Base-by-base conservation (phyloP, 2,888 invertebrate genomes). In the Lordiphosa fenestrarum region DNA sequence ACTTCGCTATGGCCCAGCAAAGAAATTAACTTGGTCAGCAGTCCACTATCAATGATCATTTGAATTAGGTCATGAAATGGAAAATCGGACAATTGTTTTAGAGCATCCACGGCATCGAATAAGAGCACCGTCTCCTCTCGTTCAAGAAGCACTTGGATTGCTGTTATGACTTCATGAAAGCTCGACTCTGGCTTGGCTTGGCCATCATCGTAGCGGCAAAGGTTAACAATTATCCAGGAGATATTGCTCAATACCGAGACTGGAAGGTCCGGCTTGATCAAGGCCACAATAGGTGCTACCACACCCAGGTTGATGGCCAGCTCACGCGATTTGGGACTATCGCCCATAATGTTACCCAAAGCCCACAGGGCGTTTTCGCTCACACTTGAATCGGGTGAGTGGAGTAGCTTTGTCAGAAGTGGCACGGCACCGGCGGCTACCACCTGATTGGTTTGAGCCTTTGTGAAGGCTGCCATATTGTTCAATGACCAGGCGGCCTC, bases 341-440 rank as follows among this genome's bases (percentile, higher is more conserved):
- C 99, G 75, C 98, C 93, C 56, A 93, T 93, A 33, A 93, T 93
- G 87, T 91, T 93, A 87, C 96, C 96, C 85, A 99, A 92, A 10
- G 99, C 99, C 99, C 99, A 99, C 5, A 99, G 99, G 6, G 99
- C 98, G 90, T 99, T 99, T 90, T 99, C 99, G 87, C 98, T 98
- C 6, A 99, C 99, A 90, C 98, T 98, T 87, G 97, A 96, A 89
- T 98, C 97, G 36, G 95, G 94, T 35, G 99, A 99, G 89, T 94
- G 92, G 52, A 99, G 92, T 67, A 99, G 92, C 88, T 95, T 94
- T 52, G 99, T 91, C 91, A 99, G 99, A 60, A 96, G 92, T 53
- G 99, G 98, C 55, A 99, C 98, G 38, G 99, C 99, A 71, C 98
- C 98, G 21, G 97, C 96, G 70, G 93, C 92, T 6, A 98, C 97